Percentiles rank a stretch among this genome's conserved stretches.
phyloP scores from a whole-genome alignment of 2,888 invertebrate species.

The Apeira syringaria region DNA sequence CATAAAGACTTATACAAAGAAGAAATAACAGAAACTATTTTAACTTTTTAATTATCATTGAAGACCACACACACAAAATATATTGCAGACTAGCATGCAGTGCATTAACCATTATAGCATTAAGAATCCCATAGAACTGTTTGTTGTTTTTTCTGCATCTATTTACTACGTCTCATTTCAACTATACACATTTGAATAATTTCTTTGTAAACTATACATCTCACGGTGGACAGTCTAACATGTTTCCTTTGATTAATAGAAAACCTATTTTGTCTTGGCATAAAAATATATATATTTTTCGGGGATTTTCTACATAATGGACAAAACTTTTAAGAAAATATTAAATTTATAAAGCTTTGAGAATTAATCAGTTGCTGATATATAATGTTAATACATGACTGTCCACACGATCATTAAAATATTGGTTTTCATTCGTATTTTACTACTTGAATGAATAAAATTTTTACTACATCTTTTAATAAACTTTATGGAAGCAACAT shows the following conservation, averaged over 20 bases:
- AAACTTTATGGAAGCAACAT: conserved; percentile 76
- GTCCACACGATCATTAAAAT: conserved; percentile 44
- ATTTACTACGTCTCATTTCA: conserved; percentile 24
- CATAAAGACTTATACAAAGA: too few relatives aligned
- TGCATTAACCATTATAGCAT: conserved; percentile 14
- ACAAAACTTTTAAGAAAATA: not conserved
- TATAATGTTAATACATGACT: conserved; percentile 32
- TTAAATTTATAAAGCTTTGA: not conserved
- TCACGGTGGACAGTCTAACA: conserved; percentile 43
- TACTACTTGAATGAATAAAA: conserved; percentile 52
- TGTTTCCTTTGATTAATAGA: conserved; percentile 51
- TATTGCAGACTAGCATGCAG: conserved; percentile 31
- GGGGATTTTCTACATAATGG: not conserved
- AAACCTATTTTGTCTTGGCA: conserved; percentile 35
- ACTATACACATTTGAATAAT: conserved; percentile 26
- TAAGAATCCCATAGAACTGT: conserved; percentile 5
- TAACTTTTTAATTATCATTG: too few relatives aligned
- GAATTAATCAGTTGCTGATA: not conserved
- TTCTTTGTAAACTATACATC: conserved; percentile 33
- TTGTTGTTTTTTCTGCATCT: conserved; percentile 9
- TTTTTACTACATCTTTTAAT: conserved; percentile 57
- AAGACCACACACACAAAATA: conserved; percentile 65
- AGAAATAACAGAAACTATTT: too few relatives aligned
- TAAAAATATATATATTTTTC: conserved; percentile 20
- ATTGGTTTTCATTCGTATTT: conserved; percentile 43